phyloP scores from a whole-genome alignment of 2,113 vertebrate genomes.

The Desmodus rotundus region DNA sequence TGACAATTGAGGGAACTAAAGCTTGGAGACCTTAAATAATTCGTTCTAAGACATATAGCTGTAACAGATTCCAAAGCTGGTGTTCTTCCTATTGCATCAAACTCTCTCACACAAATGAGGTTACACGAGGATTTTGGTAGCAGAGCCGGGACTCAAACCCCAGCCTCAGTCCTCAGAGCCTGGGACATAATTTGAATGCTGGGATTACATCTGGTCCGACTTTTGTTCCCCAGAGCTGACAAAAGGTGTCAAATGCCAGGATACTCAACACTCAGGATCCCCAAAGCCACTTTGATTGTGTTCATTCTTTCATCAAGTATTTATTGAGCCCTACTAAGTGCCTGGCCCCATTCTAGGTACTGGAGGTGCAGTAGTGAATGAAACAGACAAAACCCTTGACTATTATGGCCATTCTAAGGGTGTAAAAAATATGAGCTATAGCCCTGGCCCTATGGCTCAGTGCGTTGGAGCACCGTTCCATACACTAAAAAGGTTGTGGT shows the following conservation, averaged over 20 bases:
- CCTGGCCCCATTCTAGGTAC: not conserved
- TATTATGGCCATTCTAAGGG: not conserved
- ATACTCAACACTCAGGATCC: not conserved
- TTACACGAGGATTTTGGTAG: not conserved
- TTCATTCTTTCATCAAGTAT: not conserved
- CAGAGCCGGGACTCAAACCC: not conserved
- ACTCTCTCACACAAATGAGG: not conserved
- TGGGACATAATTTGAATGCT: not conserved
- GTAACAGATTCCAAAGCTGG: not conserved
- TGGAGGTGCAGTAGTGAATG: not conserved
- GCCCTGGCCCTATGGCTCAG: no score
- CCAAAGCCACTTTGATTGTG: not conserved
- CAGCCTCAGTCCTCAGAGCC: not conserved
- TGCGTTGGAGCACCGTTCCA: no score
- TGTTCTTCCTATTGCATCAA: not conserved
- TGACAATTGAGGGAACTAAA: conserved; percentile 14
- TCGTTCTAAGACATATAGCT: not conserved
- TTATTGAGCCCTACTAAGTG: not conserved
- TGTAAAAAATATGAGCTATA: not conserved
- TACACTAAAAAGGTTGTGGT: no score
- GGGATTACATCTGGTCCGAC: not conserved
- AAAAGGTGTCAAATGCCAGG: not conserved
- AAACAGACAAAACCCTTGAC: not conserved
- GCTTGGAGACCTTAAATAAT: not conserved
- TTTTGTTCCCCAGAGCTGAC: not conserved